Conservation (phyloP, 2,113 vertebrate species). For the Papio anubis region DNA sequence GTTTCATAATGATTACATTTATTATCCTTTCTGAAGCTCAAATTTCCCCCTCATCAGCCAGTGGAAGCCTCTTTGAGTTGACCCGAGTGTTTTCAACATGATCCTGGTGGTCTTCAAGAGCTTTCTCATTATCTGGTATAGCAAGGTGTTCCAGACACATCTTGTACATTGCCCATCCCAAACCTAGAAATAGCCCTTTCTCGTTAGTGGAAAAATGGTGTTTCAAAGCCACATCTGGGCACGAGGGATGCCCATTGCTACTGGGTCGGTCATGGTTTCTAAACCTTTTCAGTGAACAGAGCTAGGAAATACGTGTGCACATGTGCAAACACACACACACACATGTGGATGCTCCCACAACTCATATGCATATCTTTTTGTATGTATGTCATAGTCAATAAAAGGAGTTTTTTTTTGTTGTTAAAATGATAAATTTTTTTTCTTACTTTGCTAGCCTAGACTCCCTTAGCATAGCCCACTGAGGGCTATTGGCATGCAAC, state of each 20-base stretch:
- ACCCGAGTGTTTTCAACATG: not conserved
- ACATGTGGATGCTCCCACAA: not conserved
- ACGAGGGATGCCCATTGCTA: not conserved
- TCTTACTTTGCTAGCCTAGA: not conserved
- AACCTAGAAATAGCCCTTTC: not conserved
- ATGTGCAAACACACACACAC: not conserved
- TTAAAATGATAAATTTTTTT: not conserved
- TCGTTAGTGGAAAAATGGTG: not conserved
- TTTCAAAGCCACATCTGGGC: not conserved
- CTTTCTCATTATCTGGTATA: not conserved
- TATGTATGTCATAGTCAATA: not conserved
- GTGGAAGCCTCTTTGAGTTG: not conserved
- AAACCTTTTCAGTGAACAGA: not conserved
- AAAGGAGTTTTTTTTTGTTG: not conserved
- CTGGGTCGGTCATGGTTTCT: not conserved
- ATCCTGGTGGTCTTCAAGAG: not conserved
- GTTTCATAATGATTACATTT: conserved; percentile 11
- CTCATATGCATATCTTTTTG: not conserved
- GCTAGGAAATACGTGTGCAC: not conserved
- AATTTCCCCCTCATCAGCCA: not conserved
- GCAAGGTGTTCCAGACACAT: not conserved
- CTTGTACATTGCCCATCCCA: not conserved
- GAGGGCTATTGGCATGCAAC: not conserved
- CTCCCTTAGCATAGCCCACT: not conserved
- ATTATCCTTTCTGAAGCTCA: not conserved